A percentile compares a stretch with the other conserved stretches of the same genome.
These are phyloP conservation scores for Hydrophis major DNA, from an alignment of 2,797 vertebrate genomes.

Conservation along the genomic window DNA sequence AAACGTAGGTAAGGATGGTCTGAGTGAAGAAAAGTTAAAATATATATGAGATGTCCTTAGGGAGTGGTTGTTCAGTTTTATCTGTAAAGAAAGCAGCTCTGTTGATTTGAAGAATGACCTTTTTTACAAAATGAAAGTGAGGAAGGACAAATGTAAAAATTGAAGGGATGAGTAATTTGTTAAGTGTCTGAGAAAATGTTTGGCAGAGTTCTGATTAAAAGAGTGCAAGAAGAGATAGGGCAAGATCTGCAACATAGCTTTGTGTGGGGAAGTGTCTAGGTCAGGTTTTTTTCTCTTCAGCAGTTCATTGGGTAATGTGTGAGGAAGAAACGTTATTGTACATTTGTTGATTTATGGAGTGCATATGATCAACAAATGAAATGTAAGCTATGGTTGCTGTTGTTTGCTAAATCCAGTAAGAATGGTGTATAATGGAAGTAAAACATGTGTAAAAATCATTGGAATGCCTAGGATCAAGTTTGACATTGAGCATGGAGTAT, in stretches of 20 bases:
- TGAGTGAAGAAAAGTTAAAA: background rate
- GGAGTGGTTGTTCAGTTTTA: background rate
- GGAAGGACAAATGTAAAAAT: background rate
- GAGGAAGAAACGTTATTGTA: background rate
- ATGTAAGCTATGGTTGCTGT: background rate
- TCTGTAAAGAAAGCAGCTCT: background rate
- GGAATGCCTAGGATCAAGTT: background rate
- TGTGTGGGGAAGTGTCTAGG: background rate
- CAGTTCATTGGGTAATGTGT: background rate
- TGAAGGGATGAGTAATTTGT: background rate
- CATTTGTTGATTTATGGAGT: background rate
- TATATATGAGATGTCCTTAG: background rate
- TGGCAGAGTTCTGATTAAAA: background rate
- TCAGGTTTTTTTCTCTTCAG: background rate
- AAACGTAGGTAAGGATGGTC: background rate
- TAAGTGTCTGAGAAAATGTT: background rate
- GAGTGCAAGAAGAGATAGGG: background rate
- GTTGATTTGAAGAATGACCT: background rate
- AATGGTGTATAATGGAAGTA: background rate
- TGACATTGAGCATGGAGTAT: background rate
- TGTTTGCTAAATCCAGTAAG: background rate
- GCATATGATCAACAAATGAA: background rate
- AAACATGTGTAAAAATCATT: background rate
- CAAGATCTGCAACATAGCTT: background rate
- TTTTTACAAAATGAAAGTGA: background rate